phyloP scores from a whole-genome alignment of 2,113 vertebrate species.

The Pica pica region DNA sequence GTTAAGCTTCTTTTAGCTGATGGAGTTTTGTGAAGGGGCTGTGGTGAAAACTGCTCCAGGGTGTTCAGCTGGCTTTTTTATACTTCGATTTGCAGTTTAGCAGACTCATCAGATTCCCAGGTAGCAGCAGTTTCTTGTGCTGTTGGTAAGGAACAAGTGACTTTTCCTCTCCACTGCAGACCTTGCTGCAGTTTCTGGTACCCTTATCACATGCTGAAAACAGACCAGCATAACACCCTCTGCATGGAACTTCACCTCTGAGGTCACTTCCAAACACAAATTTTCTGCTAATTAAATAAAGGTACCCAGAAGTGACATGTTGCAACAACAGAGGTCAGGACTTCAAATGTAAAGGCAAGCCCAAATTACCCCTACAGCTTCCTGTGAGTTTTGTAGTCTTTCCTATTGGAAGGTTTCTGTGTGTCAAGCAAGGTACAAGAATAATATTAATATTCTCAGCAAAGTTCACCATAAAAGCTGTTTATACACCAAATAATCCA shows the following conservation, averaged over 20 bases:
- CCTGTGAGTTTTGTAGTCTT: neutral
- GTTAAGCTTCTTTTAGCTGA: neutral
- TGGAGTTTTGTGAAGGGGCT: neutral
- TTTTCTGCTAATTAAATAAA: neutral
- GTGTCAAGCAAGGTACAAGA: neutral
- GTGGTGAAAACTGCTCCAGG: neutral
- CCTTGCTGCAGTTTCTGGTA: neutral
- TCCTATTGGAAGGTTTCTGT: neutral
- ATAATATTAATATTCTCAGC: neutral
- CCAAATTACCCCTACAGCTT: neutral
- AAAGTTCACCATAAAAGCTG: neutral
- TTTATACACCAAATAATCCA: neutral
- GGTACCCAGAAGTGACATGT: neutral
- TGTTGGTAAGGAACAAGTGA: neutral
- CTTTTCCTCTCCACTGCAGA: neutral
- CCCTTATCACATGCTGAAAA: neutral
- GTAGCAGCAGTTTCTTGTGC: neutral
- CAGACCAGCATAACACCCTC: neutral
- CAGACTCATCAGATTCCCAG: neutral
- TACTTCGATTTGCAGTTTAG: neutral
- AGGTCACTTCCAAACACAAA: neutral
- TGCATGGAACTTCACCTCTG: neutral
- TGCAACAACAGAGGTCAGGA: neutral
- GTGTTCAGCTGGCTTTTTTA: neutral
- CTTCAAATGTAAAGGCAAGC: neutral